A percentile compares a stretch with the other conserved stretches of the same genome.
These are phyloP conservation scores for Meloidogyne floridensis DNA, from an alignment of 1,140 invertebrate genomes.

Conservation along the genomic window DNA sequence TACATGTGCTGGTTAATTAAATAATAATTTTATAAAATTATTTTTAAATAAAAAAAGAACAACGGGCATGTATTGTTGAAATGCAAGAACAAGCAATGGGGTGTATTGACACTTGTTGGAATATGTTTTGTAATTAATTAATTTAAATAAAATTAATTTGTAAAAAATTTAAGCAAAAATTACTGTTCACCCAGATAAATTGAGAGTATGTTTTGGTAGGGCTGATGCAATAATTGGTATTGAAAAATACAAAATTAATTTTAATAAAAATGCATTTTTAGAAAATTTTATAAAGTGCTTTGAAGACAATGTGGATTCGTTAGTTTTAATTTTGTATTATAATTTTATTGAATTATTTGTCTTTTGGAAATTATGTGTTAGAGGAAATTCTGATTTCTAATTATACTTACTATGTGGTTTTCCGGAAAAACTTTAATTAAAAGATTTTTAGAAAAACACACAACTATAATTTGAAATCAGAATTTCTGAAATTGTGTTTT, in stretches of 20 bases:
- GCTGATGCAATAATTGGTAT: conserved; percentile 42
- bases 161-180: conserved; percentile 29
- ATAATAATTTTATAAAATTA: background rate
- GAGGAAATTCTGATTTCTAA: too few relatives aligned
- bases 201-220: conserved; percentile 45
- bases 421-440: too few relatives aligned
- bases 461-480: too few relatives aligned
- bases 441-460: too few relatives aligned
- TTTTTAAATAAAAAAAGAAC: conserved; percentile 34
- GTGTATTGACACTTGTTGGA: conserved; percentile 54
- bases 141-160: background rate
- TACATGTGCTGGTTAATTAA: conserved; percentile 36
- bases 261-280: background rate
- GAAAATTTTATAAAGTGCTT: conserved; percentile 51
- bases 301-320: conserved; percentile 55
- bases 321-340: conserved; percentile 4
- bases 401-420: too few relatives aligned
- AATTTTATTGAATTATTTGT: background rate
- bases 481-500: too few relatives aligned
- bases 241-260: background rate
- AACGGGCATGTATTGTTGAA: conserved; percentile 51
- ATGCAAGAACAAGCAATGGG: conserved; percentile 51
- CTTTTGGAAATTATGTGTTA: background rate
- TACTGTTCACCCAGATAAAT: conserved; percentile 43
- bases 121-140: conserved; percentile 39